Conservation (phyloP, 2,888 invertebrate genomes). For the Carabus problematicus region DNA sequence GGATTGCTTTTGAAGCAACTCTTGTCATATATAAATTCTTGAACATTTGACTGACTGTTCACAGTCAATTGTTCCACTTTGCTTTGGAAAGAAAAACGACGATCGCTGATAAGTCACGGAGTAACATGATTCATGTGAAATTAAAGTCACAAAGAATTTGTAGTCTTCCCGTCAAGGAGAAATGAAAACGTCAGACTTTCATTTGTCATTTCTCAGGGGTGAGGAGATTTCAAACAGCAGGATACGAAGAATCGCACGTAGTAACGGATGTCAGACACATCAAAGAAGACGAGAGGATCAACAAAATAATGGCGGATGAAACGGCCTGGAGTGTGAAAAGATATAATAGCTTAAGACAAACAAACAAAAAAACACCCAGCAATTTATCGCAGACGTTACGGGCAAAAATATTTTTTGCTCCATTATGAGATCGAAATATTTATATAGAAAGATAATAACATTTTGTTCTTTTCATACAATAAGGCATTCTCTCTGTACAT, state of each 20-base stretch:
- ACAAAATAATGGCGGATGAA: constrained; percentile 16
- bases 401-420: constrained; percentile 15
- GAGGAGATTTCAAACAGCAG: background rate
- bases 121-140: constrained; percentile 13
- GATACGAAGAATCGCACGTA: too few species aligned
- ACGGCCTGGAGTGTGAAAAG: constrained; percentile 9
- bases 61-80: too few species aligned
- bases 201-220: constrained; percentile 16
- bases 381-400: constrained; percentile 11
- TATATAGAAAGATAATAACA: constrained; percentile 21
- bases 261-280: too few species aligned
- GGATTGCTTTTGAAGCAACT: too few species aligned
- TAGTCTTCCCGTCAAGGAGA: constrained; percentile 13
- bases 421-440: constrained; percentile 12
- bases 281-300: constrained; percentile 1
- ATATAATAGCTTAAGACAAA: background rate
- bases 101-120: too few species aligned
- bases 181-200: constrained; percentile 28
- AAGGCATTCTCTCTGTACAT: too few species aligned
- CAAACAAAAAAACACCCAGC: background rate
- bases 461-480: constrained; percentile 19
- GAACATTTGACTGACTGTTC: too few species aligned
- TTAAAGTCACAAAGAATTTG: constrained; percentile 15
- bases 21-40: too few species aligned
- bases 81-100: background rate